Conservation (phyloP, 2,888 invertebrate species). For the Drosophila mimica region DNA sequence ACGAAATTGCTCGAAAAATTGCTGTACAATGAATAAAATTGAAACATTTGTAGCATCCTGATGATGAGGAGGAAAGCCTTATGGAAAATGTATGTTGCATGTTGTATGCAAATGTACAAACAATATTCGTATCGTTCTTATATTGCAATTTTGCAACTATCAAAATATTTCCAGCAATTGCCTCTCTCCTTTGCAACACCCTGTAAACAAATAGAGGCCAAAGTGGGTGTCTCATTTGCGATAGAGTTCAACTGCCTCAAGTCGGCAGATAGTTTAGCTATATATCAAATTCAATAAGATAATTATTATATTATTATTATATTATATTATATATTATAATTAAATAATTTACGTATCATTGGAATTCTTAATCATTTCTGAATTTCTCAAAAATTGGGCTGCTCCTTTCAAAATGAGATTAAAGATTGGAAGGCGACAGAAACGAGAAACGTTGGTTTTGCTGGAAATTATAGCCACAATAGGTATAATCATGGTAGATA, state of each 20-base stretch:
- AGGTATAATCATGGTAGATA: not conserved
- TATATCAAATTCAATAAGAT: not conserved
- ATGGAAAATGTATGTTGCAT: slow-evolving; percentile 71
- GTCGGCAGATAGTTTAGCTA: not conserved
- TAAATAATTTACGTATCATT: not conserved
- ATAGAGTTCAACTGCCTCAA: not conserved
- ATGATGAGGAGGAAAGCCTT: slow-evolving; percentile 39
- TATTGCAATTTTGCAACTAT: slow-evolving; percentile 62
- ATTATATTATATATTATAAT: too few species aligned
- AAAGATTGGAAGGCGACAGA: not conserved
- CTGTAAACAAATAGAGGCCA: slow-evolving; percentile 3
- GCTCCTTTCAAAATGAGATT: not conserved
- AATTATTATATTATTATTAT: too few species aligned
- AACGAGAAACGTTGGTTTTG: not conserved
- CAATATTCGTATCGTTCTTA: slow-evolving; percentile 44
- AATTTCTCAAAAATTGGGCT: not conserved
- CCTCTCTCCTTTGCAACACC: slow-evolving; percentile 26
- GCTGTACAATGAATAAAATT: slow-evolving; percentile 70
- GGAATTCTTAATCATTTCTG: not conserved
- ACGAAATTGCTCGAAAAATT: slow-evolving; percentile 62
- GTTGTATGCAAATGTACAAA: slow-evolving; percentile 63
- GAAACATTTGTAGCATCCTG: slow-evolving; percentile 47
- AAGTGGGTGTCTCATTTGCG: slow-evolving; percentile 1
- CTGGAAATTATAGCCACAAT: not conserved
- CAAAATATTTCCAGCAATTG: slow-evolving; percentile 57